Evolutionary conservation across 2,113 vertebrate species (phyloP).

Genomic region (Heptranchias perlo): DNA sequence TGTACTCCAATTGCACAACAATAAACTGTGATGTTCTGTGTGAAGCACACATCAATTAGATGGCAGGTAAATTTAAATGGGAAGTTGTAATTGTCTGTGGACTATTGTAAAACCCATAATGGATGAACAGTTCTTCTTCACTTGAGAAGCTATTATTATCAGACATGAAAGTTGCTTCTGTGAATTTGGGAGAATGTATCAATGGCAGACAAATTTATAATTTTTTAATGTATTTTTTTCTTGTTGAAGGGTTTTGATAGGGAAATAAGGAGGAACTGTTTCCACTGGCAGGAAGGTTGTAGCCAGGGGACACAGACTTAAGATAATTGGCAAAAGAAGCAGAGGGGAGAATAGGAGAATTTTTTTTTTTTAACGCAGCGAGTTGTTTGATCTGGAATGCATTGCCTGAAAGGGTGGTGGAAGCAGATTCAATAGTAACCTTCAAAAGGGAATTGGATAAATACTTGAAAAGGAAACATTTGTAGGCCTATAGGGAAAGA

Average conservation of each 20-base stretch:
- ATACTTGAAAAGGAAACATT: no score
- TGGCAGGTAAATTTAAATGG: not conserved
- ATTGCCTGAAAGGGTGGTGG: no score
- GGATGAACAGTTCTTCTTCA: not conserved
- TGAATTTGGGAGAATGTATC: not conserved
- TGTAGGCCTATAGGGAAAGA: not conserved
- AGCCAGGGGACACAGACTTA: not conserved
- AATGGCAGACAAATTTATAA: not conserved
- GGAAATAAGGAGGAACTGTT: not conserved
- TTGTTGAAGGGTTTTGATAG: not conserved
- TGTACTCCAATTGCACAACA: not conserved
- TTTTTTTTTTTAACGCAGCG: not conserved
- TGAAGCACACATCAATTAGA: constrained; percentile 2
- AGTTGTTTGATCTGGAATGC: not conserved
- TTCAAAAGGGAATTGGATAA: not conserved
- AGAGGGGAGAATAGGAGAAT: not conserved
- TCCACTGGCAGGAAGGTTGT: not conserved
- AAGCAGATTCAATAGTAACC: not conserved
- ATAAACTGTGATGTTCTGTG: not conserved
- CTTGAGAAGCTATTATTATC: not conserved
- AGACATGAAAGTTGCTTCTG: not conserved
- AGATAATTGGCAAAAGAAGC: no score
- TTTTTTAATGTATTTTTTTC: not conserved
- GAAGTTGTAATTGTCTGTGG: not conserved
- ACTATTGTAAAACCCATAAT: not conserved